These are phyloP conservation scores for Cottoperca gobio DNA, from an alignment of 2,797 vertebrate species.

Conservation along the genomic window DNA sequence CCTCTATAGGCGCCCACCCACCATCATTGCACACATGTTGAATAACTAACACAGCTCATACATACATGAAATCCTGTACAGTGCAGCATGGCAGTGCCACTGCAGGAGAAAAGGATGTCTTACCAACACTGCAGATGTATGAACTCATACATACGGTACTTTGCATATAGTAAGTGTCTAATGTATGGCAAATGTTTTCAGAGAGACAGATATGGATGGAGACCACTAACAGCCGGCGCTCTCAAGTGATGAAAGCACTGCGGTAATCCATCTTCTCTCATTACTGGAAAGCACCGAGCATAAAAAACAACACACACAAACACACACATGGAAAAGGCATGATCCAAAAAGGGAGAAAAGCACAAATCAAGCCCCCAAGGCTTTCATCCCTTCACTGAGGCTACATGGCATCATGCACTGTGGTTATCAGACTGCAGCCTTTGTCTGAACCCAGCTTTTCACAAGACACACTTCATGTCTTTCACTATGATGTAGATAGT, in stretches of 20 bases:
- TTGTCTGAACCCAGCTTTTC: conserved; percentile 17
- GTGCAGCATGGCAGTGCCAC: background rate
- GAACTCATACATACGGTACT: background rate
- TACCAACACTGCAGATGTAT: conserved; percentile 16
- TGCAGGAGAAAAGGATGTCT: background rate
- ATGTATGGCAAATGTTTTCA: conserved; percentile 11
- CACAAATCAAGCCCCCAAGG: conserved; percentile 65
- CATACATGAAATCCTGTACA: conserved; percentile 10
- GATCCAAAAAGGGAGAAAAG: conserved; percentile 34
- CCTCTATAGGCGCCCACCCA: conserved; percentile 37
- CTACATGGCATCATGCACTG: conserved; percentile 17
- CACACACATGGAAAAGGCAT: conserved; percentile 15
- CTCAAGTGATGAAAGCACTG: background rate
- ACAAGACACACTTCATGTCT: too few relatives aligned
- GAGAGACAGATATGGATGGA: conserved; percentile 34
- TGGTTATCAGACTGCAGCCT: conserved; percentile 15
- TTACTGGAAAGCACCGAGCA: conserved; percentile 32
- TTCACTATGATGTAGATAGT: background rate
- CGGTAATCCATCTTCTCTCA: conserved; percentile 53
- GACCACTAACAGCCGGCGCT: conserved; percentile 4
- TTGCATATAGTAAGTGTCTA: background rate
- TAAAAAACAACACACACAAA: conserved; percentile 17
- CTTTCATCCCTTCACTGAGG: conserved; percentile 36
- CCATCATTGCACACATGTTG: conserved; percentile 8
- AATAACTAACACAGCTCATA: background rate